A percentile compares a stretch with the other conserved stretches of the same genome.
Conservation (phyloP, 2,888 invertebrate species). For the Diadegma fenestrale region DNA sequence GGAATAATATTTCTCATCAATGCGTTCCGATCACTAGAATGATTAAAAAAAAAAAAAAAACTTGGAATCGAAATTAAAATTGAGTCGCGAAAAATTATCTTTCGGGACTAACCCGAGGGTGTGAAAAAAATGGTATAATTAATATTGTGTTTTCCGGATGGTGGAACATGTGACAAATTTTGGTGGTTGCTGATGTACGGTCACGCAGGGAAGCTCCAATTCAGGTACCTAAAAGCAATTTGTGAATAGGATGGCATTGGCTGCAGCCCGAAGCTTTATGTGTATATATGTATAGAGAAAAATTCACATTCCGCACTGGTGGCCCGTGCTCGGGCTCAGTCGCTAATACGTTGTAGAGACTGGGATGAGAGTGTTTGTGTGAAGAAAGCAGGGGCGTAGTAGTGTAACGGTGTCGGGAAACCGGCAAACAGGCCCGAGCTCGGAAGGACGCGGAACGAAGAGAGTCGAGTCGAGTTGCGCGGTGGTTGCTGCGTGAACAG, state of each 20-base stretch:
- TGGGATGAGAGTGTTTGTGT: neutral
- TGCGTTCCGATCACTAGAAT: no score
- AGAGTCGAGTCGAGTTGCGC: conserved; percentile 65
- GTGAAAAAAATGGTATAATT: no score
- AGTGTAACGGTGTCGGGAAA: conserved; percentile 23
- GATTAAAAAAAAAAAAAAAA: no score
- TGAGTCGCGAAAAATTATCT: no score
- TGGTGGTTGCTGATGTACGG: no score
- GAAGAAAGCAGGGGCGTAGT: neutral
- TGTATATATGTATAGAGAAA: conserved; percentile 2
- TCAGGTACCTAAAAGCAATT: conserved; percentile 1
- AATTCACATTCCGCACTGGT: conserved; percentile 27
- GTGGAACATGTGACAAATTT: no score
- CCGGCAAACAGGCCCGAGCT: conserved; percentile 62
- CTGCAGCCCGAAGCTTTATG: conserved; percentile 1
- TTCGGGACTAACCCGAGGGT: no score
- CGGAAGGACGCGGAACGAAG: conserved; percentile 64
- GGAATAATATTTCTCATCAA: no score
- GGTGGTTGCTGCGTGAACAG: conserved; percentile 76
- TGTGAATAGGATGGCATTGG: conserved; percentile 45
- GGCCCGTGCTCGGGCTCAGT: neutral
- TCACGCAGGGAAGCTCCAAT: no score
- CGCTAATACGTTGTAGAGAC: neutral
- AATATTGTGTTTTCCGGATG: no score
- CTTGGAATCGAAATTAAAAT: no score